Base-by-base conservation (phyloP, 1,140 invertebrate genomes). In the Oedothorax gibbosus region DNA sequence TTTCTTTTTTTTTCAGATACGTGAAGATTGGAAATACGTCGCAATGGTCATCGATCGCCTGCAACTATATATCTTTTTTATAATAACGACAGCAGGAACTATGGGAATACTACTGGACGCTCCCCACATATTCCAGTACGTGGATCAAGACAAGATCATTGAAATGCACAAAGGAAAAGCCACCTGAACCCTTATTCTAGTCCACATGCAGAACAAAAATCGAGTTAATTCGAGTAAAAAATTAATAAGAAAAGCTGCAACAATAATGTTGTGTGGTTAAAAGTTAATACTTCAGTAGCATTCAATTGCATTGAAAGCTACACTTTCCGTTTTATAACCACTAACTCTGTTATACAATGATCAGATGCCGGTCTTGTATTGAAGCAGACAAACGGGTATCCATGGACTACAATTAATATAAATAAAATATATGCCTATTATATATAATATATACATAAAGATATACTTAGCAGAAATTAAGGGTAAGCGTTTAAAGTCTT, bases 1-100 rank as follows among this genome's bases (percentile, higher is more conserved):
- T 57, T 20, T 78, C n/a, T 85, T 21, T 85, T 83, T 64, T 78
- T 57, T 80, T 62, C n/a, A 99, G 97, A 97, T 97, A 81, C 93
- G 97, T 83, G 97, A 99, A 91, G 98, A 99, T 91, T 99, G 98
- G 98, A 99, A 99, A 89, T 99, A 99, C 90, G 97, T 99, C 9
- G 98, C 98, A 54, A 98, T 99, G 96, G 98, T 99, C 53, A 98
- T 99, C 88, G 98, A 99, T 92, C 94, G 98, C 88, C 92, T 99
- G 71, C 96, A 99, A 89, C 92, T 99, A 81, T 98, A 98, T 90
- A 95, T 99, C 87, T 99, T 99, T 92, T 98, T 99, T 91, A 93
- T 97, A 68, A 97, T 99, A 11, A 99, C 98, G 49, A 95, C 95
- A 12, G 95, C 95, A 12, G 93, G 93, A 15, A 99, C 98, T 5